phyloP scores from a whole-genome alignment of 2,888 invertebrate species.

The Gymnosoma rotundatum region DNA sequence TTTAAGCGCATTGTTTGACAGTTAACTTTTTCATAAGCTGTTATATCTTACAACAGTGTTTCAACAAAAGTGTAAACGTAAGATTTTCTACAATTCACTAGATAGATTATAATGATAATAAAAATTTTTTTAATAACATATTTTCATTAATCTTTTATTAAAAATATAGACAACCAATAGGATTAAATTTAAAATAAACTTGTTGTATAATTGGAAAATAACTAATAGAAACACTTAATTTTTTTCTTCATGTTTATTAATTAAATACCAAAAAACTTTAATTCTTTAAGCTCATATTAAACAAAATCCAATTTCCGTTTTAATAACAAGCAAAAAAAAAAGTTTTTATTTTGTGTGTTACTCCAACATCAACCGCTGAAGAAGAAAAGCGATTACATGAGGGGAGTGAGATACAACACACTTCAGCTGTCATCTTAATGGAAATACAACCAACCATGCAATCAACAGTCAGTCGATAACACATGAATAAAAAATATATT shows the following conservation, averaged over 20 bases:
- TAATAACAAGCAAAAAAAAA: background rate
- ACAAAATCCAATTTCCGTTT: conserved; percentile 47
- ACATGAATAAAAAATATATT: background rate
- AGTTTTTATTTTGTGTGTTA: conserved; percentile 6
- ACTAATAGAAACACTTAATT: too few species aligned
- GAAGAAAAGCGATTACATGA: background rate
- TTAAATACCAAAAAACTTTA: background rate
- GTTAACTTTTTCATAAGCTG: too few species aligned
- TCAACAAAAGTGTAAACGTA: too few species aligned
- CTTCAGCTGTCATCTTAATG: conserved; percentile 68
- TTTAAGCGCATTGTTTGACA: too few species aligned
- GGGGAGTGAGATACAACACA: conserved; percentile 53
- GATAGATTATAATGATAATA: too few species aligned
- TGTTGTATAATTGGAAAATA: conserved; percentile 6
- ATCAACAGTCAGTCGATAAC: conserved; percentile 39
- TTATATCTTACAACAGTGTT: too few species aligned
- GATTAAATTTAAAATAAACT: conserved; percentile 34
- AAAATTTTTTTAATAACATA: too few species aligned
- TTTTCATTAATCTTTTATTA: background rate
- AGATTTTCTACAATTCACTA: too few species aligned
- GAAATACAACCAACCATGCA: conserved; percentile 53
- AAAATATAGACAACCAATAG: conserved; percentile 29
- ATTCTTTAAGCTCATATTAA: conserved; percentile 16
- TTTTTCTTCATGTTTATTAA: too few species aligned
- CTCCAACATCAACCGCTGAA: background rate